These are phyloP conservation scores for Notamacropus eugenii DNA, from an alignment of 2,797 vertebrate genomes.

Conservation along the genomic window DNA sequence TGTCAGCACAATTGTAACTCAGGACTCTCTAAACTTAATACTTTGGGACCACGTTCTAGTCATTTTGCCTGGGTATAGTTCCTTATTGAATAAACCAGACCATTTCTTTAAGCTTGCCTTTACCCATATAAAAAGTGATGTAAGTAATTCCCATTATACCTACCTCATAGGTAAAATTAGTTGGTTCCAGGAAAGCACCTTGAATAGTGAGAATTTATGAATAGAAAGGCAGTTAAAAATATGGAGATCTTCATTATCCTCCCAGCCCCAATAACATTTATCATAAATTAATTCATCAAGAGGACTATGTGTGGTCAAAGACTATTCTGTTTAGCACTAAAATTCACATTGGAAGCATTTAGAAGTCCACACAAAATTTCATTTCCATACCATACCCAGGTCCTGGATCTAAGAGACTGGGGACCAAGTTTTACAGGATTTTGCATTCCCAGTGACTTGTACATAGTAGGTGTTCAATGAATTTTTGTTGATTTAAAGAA, in stretches of 20 bases:
- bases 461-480: background rate
- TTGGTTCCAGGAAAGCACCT: background rate
- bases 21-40: background rate
- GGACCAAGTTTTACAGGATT: background rate
- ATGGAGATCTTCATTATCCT: background rate
- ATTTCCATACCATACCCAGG: background rate
- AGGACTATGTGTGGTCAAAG: background rate
- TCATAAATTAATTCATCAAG: background rate
- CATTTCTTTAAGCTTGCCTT: background rate
- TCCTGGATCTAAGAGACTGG: background rate
- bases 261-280: background rate
- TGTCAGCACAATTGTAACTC: background rate
- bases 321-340: background rate
- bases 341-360: background rate
- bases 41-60: background rate
- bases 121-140: background rate
- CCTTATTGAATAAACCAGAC: background rate
- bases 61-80: background rate
- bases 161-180: background rate
- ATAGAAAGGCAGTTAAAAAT: background rate
- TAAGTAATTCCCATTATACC: background rate
- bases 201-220: background rate
- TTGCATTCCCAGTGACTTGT: background rate
- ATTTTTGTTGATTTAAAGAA: background rate
- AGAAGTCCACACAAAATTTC: background rate